Evolutionary conservation across 1,140 invertebrate species (phyloP), one percentile per base, ranked within the genome.

Genomic region (Drosophila ogumai): DNA sequence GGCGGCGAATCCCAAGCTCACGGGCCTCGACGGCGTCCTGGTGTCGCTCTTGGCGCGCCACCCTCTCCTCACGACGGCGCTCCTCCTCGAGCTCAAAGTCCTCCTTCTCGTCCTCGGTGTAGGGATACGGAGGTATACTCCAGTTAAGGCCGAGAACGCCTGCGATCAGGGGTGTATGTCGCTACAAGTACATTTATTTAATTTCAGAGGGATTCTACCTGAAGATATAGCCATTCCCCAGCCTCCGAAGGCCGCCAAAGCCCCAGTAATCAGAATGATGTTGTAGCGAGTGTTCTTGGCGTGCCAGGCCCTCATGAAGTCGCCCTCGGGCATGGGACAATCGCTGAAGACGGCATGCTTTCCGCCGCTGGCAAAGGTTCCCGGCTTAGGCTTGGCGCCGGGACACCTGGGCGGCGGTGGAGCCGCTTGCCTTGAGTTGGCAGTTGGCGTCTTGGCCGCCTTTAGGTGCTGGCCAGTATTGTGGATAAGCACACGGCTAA

Each of bases 271-370:
- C 1, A 90, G 19, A 1, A 85, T 4, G 9, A 90, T 17, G 49
- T 90, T 85, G 46, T 90, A 90, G 22, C 74, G 82, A n/a, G 49
- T 15, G 34, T 90, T 90, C 50, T 85, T 90, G 13, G 71, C 57
- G 3, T 38, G 7, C 81, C 78, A 90, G 1, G 40, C 61, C 50
- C 52, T 52, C 59, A 73, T 66, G 7, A 65, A 90, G 25, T 90
- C 86, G 0, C 85, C 85, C 46, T 76, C 56, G 2, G 85, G 85
- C 28, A 52, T 64, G 31, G 85, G 85, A 8, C 88, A 47, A 58
- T 90, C 85, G n/a, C 44, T 78, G 34, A 85, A 64, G 3, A 57
- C 34, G 17, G 85, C 85, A 36, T 90, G 85, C 9, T 54, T 56
- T 1, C 86, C 78, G 4, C 85, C 85, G 22, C 86, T 90, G 15